These are phyloP conservation scores for Platyscapa corneri DNA, from an alignment of 1,140 invertebrate species.

Conservation along the genomic window DNA sequence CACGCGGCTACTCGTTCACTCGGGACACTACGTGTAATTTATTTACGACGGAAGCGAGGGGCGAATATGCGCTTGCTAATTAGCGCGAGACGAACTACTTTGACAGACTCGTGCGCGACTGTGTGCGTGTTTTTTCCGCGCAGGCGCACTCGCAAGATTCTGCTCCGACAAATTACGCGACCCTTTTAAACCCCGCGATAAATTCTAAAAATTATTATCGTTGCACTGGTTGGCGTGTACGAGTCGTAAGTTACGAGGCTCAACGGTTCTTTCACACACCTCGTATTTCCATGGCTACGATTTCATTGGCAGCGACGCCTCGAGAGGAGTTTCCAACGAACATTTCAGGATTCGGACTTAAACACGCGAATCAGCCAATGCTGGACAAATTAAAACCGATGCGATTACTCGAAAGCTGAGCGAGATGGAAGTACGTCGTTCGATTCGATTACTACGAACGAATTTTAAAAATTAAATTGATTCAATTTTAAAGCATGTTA, in stretches of 20 bases:
- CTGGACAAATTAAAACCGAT: too few species aligned
- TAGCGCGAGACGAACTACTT: conserved; percentile 60
- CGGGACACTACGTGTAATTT: conserved; percentile 58
- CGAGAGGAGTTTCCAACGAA: too few species aligned
- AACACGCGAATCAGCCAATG: too few species aligned
- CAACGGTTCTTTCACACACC: background rate
- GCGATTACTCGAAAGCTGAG: too few species aligned
- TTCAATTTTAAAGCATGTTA: too few species aligned
- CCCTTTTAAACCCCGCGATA: background rate
- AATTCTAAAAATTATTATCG: conserved; percentile 36
- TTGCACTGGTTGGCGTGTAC: conserved; percentile 12
- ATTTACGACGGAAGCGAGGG: conserved; percentile 69
- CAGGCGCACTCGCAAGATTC: background rate
- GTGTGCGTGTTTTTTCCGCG: background rate
- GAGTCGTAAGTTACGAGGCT: background rate
- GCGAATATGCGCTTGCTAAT: conserved; percentile 63
- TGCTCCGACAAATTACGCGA: conserved; percentile 23
- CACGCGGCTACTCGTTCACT: background rate
- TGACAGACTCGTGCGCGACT: conserved; percentile 3
- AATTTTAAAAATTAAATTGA: too few species aligned
- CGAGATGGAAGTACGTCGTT: too few species aligned
- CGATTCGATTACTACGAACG: too few species aligned
- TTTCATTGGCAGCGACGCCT: too few species aligned
- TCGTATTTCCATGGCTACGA: too few species aligned
- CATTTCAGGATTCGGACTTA: too few species aligned